Evolutionary conservation across 2,888 invertebrate genomes (phyloP).

Genomic region (Bombylius discolor): DNA sequence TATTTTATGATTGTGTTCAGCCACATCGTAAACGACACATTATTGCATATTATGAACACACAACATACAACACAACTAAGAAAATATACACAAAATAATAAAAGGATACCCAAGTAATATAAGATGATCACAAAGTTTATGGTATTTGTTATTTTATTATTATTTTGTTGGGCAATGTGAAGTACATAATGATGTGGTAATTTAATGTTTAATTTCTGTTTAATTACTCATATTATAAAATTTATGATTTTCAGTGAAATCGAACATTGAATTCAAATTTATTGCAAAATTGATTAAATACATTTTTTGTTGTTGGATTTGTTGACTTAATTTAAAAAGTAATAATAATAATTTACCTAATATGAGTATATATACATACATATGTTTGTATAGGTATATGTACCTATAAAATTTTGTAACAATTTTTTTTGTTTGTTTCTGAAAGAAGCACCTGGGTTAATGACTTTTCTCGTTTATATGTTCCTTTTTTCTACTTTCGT

Average conservation of each 20-base stretch:
- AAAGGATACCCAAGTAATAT: not conserved
- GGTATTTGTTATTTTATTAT: not conserved
- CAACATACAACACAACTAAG: no score
- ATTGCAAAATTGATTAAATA: not conserved
- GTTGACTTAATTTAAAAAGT: no score
- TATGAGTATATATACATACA: no score
- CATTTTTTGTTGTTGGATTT: no score
- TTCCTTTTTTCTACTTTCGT: no score
- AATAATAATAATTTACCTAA: no score
- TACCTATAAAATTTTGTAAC: no score
- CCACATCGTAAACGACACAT: conserved; percentile 6
- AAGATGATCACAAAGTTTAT: not conserved
- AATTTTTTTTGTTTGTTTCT: no score
- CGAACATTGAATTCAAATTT: not conserved
- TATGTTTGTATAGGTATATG: no score
- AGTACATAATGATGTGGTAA: conserved; percentile 18
- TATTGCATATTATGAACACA: not conserved
- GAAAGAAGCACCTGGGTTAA: no score
- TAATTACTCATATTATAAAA: conserved; percentile 21
- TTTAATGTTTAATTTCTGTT: conserved; percentile 22
- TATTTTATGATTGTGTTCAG: conserved; percentile 7
- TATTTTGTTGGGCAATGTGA: conserved; percentile 4
- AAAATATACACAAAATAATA: no score
- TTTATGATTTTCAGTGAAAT: conserved; percentile 5
- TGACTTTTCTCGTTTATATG: not conserved